phyloP scores from a whole-genome alignment of 2,113 vertebrate species.

The Lepisosteus osseus region DNA sequence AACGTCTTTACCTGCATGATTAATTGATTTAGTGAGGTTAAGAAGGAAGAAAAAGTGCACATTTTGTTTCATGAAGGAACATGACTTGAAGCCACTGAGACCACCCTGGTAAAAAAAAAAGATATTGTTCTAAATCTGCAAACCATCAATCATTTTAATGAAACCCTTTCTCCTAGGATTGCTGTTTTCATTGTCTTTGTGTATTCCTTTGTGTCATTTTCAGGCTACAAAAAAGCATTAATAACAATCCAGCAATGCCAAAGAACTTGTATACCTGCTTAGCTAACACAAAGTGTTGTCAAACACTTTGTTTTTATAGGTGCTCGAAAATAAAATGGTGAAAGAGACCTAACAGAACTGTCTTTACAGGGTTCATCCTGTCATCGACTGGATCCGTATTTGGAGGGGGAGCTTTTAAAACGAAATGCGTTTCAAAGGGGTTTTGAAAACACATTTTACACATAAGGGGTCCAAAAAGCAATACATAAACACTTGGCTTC shows the following conservation, averaged over 20 bases:
- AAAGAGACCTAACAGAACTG: not conserved
- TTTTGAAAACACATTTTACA: too few species aligned
- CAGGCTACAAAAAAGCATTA: slow-evolving; percentile 40
- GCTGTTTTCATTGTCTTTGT: slow-evolving; percentile 43
- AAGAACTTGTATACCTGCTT: slow-evolving; percentile 3
- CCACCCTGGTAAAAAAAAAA: slow-evolving; percentile 46
- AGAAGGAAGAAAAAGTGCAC: not conserved
- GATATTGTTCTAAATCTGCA: slow-evolving; percentile 32
- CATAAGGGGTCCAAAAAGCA: too few species aligned
- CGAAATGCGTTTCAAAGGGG: not conserved
- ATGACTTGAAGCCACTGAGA: slow-evolving; percentile 39
- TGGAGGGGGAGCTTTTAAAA: not conserved
- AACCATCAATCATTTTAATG: slow-evolving; percentile 55
- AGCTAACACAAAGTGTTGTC: not conserved
- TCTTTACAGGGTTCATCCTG: not conserved
- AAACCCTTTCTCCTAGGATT: slow-evolving; percentile 45
- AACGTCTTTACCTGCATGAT: slow-evolving; percentile 2
- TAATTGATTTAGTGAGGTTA: slow-evolving; percentile 1
- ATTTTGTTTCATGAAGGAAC: slow-evolving; percentile 30
- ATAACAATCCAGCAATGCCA: not conserved
- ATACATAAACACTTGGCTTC: too few species aligned
- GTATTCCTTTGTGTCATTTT: slow-evolving; percentile 31
- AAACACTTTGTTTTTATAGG: slow-evolving; percentile 7
- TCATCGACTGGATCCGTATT: not conserved
- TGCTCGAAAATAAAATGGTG: slow-evolving; percentile 6